Evolutionary conservation across 1,140 invertebrate species (phyloP).

Genomic region (Pseudomyrmex pallidus): DNA sequence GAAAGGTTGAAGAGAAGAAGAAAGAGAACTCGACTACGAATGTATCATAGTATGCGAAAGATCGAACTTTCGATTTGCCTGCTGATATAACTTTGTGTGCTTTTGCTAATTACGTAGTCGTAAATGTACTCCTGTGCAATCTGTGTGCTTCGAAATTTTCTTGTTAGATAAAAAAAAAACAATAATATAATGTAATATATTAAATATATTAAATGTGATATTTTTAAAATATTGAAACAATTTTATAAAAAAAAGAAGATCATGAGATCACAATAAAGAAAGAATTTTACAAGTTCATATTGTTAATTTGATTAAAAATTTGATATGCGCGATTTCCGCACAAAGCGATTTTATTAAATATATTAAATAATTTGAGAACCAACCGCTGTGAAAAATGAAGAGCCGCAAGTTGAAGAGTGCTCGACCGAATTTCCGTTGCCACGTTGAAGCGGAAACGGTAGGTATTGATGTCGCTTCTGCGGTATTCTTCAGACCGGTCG

Average conservation of each 20-base stretch:
- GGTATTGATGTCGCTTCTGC: slow-evolving; percentile 30
- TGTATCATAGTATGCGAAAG: slow-evolving; percentile 49
- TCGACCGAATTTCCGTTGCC: slow-evolving; percentile 42
- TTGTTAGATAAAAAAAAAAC: neutral
- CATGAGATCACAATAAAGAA: no score
- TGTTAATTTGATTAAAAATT: no score
- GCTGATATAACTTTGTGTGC: slow-evolving; percentile 11
- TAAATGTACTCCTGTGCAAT: neutral
- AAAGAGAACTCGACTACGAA: neutral
- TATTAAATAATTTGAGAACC: no score
- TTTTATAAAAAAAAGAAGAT: no score
- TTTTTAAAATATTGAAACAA: no score
- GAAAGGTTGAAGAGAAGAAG: neutral
- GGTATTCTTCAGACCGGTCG: slow-evolving; percentile 22
- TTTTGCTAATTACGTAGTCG: neutral
- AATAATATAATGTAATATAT: no score
- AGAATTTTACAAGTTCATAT: no score
- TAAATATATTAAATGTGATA: no score
- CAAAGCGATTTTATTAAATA: neutral
- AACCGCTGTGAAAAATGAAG: neutral
- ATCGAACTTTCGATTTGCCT: slow-evolving; percentile 59
- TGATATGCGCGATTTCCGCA: no score
- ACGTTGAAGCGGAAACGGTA: slow-evolving; percentile 26
- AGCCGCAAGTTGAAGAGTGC: neutral
- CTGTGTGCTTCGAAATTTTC: neutral